Conservation (phyloP, 2,888 invertebrate genomes). For the Lycia hirtaria region DNA sequence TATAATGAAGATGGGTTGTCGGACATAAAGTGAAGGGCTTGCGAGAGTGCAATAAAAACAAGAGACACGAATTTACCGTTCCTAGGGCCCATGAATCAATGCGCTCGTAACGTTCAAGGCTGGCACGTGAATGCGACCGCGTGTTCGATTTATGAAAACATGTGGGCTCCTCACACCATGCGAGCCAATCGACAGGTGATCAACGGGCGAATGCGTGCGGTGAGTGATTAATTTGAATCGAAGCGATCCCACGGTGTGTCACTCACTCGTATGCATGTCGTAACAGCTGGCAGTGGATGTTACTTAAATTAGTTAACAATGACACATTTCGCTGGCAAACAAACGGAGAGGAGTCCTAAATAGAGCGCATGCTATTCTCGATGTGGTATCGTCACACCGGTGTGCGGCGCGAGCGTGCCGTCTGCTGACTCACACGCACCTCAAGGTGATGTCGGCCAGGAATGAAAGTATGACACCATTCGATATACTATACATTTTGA, state of each 20-base stretch:
- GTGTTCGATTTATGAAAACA: slow-evolving; percentile 27
- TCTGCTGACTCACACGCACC: slow-evolving; percentile 81
- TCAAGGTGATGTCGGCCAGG: slow-evolving; percentile 73
- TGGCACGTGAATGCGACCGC: slow-evolving; percentile 40
- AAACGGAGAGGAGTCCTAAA: slow-evolving; percentile 81
- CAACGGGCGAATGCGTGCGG: slow-evolving; percentile 24
- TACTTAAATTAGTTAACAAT: slow-evolving; percentile 86
- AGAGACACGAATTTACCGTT: slow-evolving; percentile 60
- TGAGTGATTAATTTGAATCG: slow-evolving; percentile 56
- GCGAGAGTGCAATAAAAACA: slow-evolving; percentile 59
- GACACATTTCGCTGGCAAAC: slow-evolving; percentile 85
- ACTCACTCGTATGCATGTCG: slow-evolving; percentile 66
- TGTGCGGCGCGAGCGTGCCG: slow-evolving; percentile 65
- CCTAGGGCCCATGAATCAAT: slow-evolving; percentile 63
- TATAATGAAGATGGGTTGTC: slow-evolving; percentile 37
- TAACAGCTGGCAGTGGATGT: slow-evolving; percentile 81
- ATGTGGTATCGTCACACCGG: slow-evolving; percentile 78
- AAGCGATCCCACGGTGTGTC: slow-evolving; percentile 52
- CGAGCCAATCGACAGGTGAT: slow-evolving; percentile 36
- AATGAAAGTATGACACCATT: slow-evolving; percentile 46
- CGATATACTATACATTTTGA: slow-evolving; percentile 36
- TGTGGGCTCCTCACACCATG: slow-evolving; percentile 22
- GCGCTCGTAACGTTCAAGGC: slow-evolving; percentile 56
- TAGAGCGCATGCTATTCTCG: slow-evolving; percentile 82
- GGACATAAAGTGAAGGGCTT: slow-evolving; percentile 43